Percentiles rank a stretch among this genome's conserved stretches.
These are phyloP conservation scores for Trichogramma pretiosum DNA, from an alignment of 1,140 invertebrate species.

Conservation along the genomic window DNA sequence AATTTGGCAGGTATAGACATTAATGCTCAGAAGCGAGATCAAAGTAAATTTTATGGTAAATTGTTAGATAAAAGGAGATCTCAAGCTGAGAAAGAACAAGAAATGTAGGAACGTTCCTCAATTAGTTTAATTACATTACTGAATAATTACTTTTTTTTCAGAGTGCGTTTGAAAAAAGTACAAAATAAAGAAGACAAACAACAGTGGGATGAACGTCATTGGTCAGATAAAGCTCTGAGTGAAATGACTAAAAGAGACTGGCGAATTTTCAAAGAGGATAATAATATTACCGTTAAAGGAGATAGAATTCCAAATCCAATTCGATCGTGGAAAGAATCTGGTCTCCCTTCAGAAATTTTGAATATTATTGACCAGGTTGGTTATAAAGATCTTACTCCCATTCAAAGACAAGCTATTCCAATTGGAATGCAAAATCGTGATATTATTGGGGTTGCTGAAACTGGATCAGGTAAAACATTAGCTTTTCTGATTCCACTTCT, in stretches of 20 bases:
- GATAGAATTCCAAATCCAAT: slow-evolving; percentile 96
- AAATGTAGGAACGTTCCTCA: slow-evolving; percentile 56
- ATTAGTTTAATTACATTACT: slow-evolving; percentile 4
- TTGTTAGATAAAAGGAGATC: slow-evolving; percentile 90
- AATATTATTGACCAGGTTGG: slow-evolving; percentile 94
- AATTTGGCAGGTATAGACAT: slow-evolving; percentile 97
- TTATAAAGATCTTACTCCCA: slow-evolving; percentile 97
- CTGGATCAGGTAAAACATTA: slow-evolving; percentile 91
- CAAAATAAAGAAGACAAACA: slow-evolving; percentile 96
- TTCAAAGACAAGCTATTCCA: slow-evolving; percentile 98
- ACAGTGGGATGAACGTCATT: slow-evolving; percentile 97
- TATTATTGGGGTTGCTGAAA: slow-evolving; percentile 99
- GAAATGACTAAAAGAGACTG: slow-evolving; percentile 99
- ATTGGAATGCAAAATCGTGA: slow-evolving; percentile 98
- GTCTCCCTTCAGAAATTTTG: slow-evolving; percentile 80
- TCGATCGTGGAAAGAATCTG: slow-evolving; percentile 88
- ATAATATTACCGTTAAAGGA: slow-evolving; percentile 97
- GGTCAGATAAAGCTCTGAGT: slow-evolving; percentile 87
- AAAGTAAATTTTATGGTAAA: slow-evolving; percentile 97
- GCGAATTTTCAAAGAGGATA: slow-evolving; percentile 99
- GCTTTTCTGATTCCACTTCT: slow-evolving; percentile 96
- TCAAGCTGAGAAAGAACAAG: slow-evolving; percentile 95
- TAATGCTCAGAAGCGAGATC: slow-evolving; percentile 93
- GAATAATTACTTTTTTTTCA: slow-evolving; percentile 29
- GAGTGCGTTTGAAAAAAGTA: slow-evolving; percentile 83